Percentiles rank a stretch among this genome's conserved stretches.
Evolutionary conservation across 2,113 vertebrate genomes (phyloP).

Genomic region (Sialia sialis): DNA sequence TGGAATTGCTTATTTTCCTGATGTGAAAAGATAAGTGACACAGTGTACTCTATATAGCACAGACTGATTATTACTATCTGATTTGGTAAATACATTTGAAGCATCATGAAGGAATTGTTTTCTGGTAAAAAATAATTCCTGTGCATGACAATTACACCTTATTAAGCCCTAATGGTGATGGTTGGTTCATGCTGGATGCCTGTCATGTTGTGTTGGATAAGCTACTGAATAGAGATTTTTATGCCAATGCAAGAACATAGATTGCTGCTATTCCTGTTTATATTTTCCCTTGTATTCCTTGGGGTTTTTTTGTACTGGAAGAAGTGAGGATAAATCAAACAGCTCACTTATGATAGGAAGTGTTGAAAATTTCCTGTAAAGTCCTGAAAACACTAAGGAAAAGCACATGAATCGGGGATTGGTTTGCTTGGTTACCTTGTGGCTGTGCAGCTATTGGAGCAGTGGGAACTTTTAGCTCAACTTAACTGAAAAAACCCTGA

Average conservation of each 20-base stretch:
- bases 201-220: background rate
- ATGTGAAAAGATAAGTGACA: background rate
- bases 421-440: background rate
- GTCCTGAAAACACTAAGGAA: background rate
- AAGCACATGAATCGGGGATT: background rate
- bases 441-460: background rate
- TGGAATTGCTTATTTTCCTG: background rate
- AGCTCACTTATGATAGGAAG: background rate
- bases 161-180: accelerated
- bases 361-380: background rate
- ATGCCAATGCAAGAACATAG: background rate
- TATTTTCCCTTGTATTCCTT: background rate
- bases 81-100: background rate
- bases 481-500: background rate
- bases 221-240: background rate
- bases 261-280: background rate
- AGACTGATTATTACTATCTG: background rate
- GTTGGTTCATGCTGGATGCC: background rate
- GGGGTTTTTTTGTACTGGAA: background rate
- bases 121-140: background rate
- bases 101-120: background rate
- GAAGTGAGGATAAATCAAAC: background rate
- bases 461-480: background rate
- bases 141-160: background rate
- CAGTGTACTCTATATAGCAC: background rate